phyloP scores from a whole-genome alignment of 2,113 vertebrate species.

The Trichechus manatus region DNA sequence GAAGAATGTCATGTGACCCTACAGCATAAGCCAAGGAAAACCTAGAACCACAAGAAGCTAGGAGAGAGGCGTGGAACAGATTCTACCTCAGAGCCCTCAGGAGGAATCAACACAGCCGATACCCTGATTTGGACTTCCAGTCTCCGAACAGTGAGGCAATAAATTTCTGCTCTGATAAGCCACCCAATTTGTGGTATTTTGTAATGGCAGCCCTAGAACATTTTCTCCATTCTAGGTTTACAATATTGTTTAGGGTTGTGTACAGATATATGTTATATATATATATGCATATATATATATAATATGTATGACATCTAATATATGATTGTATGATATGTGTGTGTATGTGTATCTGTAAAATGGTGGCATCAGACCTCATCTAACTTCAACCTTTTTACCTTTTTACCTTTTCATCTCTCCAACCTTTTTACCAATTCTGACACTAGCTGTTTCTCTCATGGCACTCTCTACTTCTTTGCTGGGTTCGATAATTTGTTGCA shows the following conservation, averaged over 20 bases:
- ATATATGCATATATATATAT: no score
- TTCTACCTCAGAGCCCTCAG: not conserved
- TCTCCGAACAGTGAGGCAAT: not conserved
- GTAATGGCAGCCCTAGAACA: not conserved
- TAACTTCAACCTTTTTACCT: not conserved
- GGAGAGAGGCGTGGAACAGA: not conserved
- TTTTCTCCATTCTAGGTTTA: not conserved
- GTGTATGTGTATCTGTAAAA: not conserved
- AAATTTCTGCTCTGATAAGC: not conserved
- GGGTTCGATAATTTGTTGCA: not conserved
- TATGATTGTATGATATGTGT: not conserved
- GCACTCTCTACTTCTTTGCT: not conserved
- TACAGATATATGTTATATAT: not conserved
- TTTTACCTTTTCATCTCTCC: not conserved
- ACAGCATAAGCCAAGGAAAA: not conserved
- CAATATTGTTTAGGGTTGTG: not conserved
- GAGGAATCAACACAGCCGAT: not conserved
- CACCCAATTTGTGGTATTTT: not conserved
- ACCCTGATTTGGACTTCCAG: not conserved
- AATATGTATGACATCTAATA: no score
- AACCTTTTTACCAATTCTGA: not conserved
- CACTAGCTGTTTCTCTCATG: not conserved
- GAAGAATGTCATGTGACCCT: no score
- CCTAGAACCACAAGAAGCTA: no score
- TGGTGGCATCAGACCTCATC: not conserved